Evolutionary conservation across 2,797 vertebrate species (phyloP).

Genomic region (Myotis findleyi): DNA sequence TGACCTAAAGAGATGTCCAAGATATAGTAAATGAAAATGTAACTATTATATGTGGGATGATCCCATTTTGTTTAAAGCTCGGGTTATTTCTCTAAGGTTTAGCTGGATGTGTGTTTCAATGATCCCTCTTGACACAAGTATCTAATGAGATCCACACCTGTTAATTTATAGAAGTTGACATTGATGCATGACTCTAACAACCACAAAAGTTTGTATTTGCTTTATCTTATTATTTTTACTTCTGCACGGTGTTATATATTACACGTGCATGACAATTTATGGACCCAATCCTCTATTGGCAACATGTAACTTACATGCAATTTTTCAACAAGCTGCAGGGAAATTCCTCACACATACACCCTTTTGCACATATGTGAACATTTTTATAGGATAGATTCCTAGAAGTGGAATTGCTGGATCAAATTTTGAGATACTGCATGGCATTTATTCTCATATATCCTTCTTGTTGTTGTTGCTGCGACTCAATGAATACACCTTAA

Average conservation of each 20-base stretch:
- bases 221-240: conserved; percentile 33
- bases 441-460: conserved; percentile 5
- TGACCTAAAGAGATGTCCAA: neutral
- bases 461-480: neutral
- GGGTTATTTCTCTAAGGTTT: conserved; percentile 44
- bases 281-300: neutral
- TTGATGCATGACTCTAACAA: neutral
- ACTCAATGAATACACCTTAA: conserved; percentile 25
- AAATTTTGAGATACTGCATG: neutral
- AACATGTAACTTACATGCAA: neutral
- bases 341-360: neutral
- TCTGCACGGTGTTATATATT: neutral
- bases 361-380: neutral
- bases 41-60: neutral
- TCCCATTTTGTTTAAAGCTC: conserved; percentile 29
- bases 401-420: conserved; percentile 38
- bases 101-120: neutral
- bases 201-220: neutral
- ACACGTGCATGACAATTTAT: neutral
- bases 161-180: conserved; percentile 45
- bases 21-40: conserved; percentile 28
- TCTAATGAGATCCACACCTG: conserved; percentile 1
- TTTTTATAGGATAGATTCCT: neutral
- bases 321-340: conserved; percentile 20
- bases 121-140: conserved; percentile 24